Base-by-base conservation (phyloP, 64 coral and sea anemone species). In the Actinia tenebrosa region DNA sequence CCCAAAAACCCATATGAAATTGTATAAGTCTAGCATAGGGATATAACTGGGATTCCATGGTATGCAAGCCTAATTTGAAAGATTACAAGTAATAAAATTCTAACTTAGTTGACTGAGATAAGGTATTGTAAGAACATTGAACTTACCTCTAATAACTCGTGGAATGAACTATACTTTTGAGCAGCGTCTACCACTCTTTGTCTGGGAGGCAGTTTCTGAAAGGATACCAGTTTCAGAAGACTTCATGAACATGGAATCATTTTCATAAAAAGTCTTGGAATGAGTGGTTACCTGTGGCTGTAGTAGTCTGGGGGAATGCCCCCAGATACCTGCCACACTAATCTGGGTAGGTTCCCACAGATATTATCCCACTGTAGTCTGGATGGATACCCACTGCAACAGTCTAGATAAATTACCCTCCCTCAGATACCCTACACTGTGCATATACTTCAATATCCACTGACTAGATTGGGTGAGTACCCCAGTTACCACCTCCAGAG, bases 141-240 rank as follows among this genome's bases (percentile, higher is more conserved):
- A 66, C 59, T 82, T 59, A 91, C 94, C 91, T 96, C 94, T 53
- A 92, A 69, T 45, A 96, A 56, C 45, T 93, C 71, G 56, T 96
- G 91, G 7, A 96, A 56, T 42, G 94, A 93, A 1, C 90, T 55
- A 7, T 93, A 80, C 20, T 45, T 87, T 37, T 50, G 45, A 66
- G 83, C 84, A 7, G 80, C 87, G 55, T 95, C 87, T 61, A 89
- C 77, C 5, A 84, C 80, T 85, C 61, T 59, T 19, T 43, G 84
- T 42, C 80, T 45, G 77, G 87, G 58, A 45, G 82, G n/a, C 47
- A 88, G 16, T 61, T 82, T 83, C 77, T 87, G 87, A 60, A 62
- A 44, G 20, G n/a, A 66, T n/a, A 20, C 52, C 42, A 68, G 37
- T 19, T 5, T 50, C 7, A 50, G 47, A 45, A 71, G 10, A 88